Evolutionary conservation across 2,888 invertebrate genomes (phyloP).

Genomic region (Drosophila aldrichi): DNA sequence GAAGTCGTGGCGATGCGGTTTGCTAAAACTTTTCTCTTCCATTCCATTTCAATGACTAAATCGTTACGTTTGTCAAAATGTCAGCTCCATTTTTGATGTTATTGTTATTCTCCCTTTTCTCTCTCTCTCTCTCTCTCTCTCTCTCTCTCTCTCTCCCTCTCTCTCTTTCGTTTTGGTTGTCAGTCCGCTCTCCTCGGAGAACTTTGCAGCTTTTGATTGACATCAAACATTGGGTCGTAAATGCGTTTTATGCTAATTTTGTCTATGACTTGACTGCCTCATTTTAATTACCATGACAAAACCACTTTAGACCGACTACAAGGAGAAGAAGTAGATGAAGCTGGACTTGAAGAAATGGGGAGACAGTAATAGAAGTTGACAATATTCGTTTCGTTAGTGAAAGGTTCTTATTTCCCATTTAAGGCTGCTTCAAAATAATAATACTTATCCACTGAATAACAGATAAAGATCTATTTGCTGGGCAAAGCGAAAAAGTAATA

Average conservation of each 20-base stretch:
- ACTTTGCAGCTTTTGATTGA: constrained; percentile 78
- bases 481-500: not conserved
- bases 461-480: not conserved
- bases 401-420: not conserved
- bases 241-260: constrained; percentile 81
- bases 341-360: not conserved
- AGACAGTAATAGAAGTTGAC: not conserved
- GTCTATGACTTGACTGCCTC: constrained; percentile 59
- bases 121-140: not conserved
- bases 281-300: constrained; percentile 72
- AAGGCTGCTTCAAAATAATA: not conserved
- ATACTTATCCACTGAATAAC: too few relatives aligned
- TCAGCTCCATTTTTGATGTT: constrained; percentile 55
- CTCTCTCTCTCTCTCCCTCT: not conserved
- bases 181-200: constrained; percentile 33
- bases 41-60: constrained; percentile 58
- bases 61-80: constrained; percentile 74
- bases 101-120: constrained; percentile 28
- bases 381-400: not conserved
- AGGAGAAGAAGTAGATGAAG: constrained; percentile 3
- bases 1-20: constrained; percentile 51
- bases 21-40: constrained; percentile 47
- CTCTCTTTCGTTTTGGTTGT: constrained; percentile 2
- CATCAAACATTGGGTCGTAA: constrained; percentile 80
- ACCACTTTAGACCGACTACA: constrained; percentile 45